Evolutionary conservation across 1,140 invertebrate species (phyloP).

Genomic region (Halesus radiatus): DNA sequence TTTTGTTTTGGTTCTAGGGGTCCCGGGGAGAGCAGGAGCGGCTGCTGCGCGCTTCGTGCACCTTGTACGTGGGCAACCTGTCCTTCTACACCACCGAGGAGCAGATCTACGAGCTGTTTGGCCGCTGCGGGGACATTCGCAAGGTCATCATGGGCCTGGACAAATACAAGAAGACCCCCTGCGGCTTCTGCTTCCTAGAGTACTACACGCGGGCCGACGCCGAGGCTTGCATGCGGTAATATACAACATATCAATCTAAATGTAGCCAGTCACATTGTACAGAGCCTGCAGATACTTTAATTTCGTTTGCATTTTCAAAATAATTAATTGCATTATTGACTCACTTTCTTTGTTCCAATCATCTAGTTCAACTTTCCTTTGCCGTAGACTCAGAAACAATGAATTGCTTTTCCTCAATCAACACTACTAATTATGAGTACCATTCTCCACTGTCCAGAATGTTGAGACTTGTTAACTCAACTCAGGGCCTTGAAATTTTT

Average conservation of each 20-base stretch:
- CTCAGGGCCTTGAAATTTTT: no score
- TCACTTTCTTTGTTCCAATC: no score
- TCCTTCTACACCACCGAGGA: slow-evolving; percentile 99
- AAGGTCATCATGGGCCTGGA: slow-evolving; percentile 98
- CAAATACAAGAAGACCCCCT: slow-evolving; percentile 98
- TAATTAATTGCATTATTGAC: no score
- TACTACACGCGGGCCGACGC: slow-evolving; percentile 93
- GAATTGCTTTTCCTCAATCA: no score
- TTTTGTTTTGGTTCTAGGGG: slow-evolving; percentile 75
- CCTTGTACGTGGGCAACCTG: slow-evolving; percentile 97
- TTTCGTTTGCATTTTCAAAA: no score
- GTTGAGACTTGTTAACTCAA: no score
- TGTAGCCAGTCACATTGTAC: no score
- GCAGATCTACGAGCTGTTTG: slow-evolving; percentile 98
- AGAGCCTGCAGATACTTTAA: no score
- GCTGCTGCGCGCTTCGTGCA: slow-evolving; percentile 80
- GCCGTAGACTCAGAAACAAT: no score
- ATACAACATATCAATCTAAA: neutral
- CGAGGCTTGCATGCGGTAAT: slow-evolving; percentile 89
- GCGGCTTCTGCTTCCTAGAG: slow-evolving; percentile 99
- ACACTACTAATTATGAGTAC: no score
- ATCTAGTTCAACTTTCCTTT: no score
- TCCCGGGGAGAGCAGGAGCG: slow-evolving; percentile 93
- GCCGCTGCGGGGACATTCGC: slow-evolving; percentile 95
- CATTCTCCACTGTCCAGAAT: no score